Conservation (phyloP, 2,113 vertebrate genomes). For the Gobius niger region DNA sequence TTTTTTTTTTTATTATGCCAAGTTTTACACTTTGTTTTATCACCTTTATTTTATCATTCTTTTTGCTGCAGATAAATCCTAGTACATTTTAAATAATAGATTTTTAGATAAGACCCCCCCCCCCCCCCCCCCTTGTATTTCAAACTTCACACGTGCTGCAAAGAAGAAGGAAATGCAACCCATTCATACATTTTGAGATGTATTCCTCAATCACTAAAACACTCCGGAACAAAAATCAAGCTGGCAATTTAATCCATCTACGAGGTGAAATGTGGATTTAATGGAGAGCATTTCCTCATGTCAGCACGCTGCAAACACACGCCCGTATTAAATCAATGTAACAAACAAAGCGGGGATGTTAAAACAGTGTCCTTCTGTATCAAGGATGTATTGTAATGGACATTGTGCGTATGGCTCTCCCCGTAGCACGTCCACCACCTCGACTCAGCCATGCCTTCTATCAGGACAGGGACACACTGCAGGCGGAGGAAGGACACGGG, state of each 20-base stretch:
- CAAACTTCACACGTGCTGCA: too few relatives aligned
- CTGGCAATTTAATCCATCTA: too few relatives aligned
- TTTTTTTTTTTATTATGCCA: neutral
- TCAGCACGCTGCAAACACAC: neutral
- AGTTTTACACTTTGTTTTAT: too few relatives aligned
- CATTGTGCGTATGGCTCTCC: constrained; percentile 48
- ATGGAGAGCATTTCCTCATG: too few relatives aligned
- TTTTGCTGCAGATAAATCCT: neutral
- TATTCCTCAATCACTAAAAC: too few relatives aligned
- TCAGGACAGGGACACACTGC: constrained; percentile 19
- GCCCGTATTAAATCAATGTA: constrained; percentile 15
- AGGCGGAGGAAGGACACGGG: neutral
- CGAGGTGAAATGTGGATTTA: too few relatives aligned
- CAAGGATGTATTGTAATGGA: constrained; percentile 65
- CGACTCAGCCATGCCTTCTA: constrained; percentile 38
- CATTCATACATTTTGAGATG: too few relatives aligned
- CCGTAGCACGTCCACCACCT: constrained; percentile 41
- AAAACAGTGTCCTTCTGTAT: constrained; percentile 47
- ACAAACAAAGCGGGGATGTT: constrained; percentile 23
- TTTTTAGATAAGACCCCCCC: too few relatives aligned
- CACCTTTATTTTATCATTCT: neutral
- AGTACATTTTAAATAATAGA: neutral
- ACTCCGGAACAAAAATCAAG: too few relatives aligned
- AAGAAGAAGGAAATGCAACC: too few relatives aligned
- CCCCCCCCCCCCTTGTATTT: too few relatives aligned